Percentiles rank a stretch among this genome's conserved stretches.
Conservation (phyloP, 1,140 invertebrate species). For the Hydropsyche tenuis region DNA sequence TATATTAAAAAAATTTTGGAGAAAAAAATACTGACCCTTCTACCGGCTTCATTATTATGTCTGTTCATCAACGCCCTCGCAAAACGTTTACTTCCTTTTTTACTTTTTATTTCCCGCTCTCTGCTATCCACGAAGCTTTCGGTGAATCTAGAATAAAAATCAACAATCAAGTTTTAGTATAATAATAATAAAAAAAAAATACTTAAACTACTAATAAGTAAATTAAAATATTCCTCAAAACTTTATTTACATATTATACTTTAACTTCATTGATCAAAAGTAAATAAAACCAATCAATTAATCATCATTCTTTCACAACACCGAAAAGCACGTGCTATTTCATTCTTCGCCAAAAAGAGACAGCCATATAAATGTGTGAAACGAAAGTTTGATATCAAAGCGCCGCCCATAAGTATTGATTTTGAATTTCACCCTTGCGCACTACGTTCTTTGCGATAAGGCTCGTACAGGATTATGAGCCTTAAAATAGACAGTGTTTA, state of each 20-base stretch:
- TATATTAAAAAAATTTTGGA: background rate
- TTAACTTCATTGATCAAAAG: no score
- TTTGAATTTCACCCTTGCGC: constrained; percentile 31
- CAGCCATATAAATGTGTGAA: no score
- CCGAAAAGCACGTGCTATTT: no score
- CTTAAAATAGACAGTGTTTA: no score
- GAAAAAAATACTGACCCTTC: constrained; percentile 73
- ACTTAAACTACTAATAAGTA: no score
- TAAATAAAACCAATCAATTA: no score
- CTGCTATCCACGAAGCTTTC: constrained; percentile 90
- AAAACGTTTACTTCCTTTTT: constrained; percentile 75
- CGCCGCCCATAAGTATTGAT: constrained; percentile 48
- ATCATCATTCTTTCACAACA: no score
- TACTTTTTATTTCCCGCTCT: constrained; percentile 76
- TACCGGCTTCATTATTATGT: constrained; percentile 93
- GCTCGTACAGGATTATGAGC: background rate
- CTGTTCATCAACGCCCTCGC: constrained; percentile 89
- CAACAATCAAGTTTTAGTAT: background rate
- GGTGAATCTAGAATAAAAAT: constrained; percentile 74
- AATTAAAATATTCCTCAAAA: no score
- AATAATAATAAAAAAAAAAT: no score
- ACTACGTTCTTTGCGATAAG: background rate
- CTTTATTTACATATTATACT: no score
- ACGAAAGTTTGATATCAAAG: constrained; percentile 7
- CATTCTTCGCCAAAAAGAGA: no score